phyloP scores from a whole-genome alignment of 2,888 invertebrate genomes.

The Andrena minutula region DNA sequence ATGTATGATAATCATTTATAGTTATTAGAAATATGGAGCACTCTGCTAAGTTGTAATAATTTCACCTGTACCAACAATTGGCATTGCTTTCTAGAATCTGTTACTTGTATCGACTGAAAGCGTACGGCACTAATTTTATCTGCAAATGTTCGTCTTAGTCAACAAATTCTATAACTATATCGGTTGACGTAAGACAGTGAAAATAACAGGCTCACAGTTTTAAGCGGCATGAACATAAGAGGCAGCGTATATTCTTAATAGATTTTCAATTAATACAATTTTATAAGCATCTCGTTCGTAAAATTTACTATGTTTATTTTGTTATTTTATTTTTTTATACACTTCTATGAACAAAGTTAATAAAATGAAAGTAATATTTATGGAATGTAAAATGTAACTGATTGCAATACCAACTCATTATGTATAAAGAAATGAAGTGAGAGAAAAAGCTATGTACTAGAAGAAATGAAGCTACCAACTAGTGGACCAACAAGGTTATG shows the following conservation, averaged over 20 bases:
- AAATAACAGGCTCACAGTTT: neutral
- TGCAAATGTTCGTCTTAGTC: neutral
- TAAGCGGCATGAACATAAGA: neutral
- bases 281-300: neutral
- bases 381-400: no score
- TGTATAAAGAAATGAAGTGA: neutral
- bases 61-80: constrained; percentile 17
- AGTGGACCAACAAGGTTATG: neutral
- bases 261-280: neutral
- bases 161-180: constrained; percentile 4
- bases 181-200: neutral
- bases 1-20: no score
- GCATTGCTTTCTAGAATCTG: neutral
- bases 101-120: neutral
- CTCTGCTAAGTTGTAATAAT: constrained; percentile 11
- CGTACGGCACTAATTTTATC: constrained; percentile 7
- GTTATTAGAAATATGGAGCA: neutral
- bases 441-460: no score
- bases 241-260: neutral
- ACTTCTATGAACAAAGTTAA: no score
- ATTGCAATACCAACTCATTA: neutral
- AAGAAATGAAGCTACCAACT: neutral
- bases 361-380: no score
- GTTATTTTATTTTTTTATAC: no score
- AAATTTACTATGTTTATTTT: no score